Evolutionary conservation across 2,797 vertebrate species (phyloP).

Genomic region (Champsocephalus gunnari): DNA sequence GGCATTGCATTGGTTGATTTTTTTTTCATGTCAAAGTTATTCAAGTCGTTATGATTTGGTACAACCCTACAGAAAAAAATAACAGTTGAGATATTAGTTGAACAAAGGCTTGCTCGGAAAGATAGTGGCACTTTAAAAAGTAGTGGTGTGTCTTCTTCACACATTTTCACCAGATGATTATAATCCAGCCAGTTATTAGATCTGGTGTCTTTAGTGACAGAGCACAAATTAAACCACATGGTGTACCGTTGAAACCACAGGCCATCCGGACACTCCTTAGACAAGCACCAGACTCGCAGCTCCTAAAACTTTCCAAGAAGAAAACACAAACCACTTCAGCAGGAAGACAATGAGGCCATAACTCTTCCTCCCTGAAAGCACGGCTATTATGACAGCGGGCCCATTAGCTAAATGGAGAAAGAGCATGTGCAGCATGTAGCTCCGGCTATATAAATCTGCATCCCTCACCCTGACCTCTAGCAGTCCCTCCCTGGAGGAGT

Average conservation of each 20-base stretch:
- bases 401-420: slow-evolving; percentile 93
- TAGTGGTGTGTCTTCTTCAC: not conserved
- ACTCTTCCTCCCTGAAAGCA: slow-evolving; percentile 77
- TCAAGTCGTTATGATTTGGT: too few relatives aligned
- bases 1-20: too few relatives aligned
- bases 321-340: slow-evolving; percentile 56
- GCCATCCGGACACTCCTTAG: slow-evolving; percentile 12
- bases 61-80: too few relatives aligned
- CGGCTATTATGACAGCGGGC: slow-evolving; percentile 86
- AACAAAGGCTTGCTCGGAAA: not conserved
- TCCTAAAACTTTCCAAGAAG: slow-evolving; percentile 49
- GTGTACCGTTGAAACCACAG: slow-evolving; percentile 19
- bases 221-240: slow-evolving; percentile 17
- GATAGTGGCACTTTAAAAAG: not conserved
- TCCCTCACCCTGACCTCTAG: slow-evolving; percentile 72
- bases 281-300: slow-evolving; percentile 29
- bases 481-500: slow-evolving; percentile 48
- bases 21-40: too few relatives aligned
- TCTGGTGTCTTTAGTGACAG: not conserved
- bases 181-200: not conserved
- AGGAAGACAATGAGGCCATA: slow-evolving; percentile 66
- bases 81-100: not conserved
- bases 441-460: slow-evolving; percentile 67
- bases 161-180: not conserved
- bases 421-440: slow-evolving; percentile 60